Percentiles rank a stretch among this genome's conserved stretches.
Conservation (phyloP, 2,113 vertebrate species). For the Holacanthus passer region DNA sequence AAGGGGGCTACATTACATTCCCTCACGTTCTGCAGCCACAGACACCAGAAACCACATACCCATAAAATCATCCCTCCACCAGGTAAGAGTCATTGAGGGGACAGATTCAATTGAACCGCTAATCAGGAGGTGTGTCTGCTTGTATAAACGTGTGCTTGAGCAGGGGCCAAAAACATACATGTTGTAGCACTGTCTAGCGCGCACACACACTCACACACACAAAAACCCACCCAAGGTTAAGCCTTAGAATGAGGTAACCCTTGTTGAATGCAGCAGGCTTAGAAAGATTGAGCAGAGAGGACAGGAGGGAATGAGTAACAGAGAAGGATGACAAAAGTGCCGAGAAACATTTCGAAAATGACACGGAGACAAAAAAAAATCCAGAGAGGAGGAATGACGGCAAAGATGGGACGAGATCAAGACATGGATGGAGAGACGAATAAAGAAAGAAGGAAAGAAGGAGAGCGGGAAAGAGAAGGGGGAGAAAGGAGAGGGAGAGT, state of each 20-base stretch:
- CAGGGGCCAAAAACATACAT: slow-evolving; percentile 43
- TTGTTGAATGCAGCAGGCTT: slow-evolving; percentile 64
- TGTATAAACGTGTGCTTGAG: slow-evolving; percentile 33
- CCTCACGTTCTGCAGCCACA: slow-evolving; percentile 27
- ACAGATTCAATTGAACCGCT: slow-evolving; percentile 58
- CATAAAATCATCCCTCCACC: slow-evolving; percentile 29
- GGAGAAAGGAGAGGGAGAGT: background rate
- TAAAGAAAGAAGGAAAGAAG: background rate
- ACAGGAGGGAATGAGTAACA: slow-evolving; percentile 68
- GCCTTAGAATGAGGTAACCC: slow-evolving; percentile 71
- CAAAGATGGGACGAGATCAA: slow-evolving; percentile 6
- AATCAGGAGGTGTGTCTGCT: slow-evolving; percentile 50
- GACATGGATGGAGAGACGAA: slow-evolving; percentile 20
- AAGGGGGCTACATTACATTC: slow-evolving; percentile 23
- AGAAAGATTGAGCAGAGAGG: slow-evolving; percentile 58
- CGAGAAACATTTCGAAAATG: slow-evolving; percentile 26
- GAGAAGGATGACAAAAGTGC: slow-evolving; percentile 38
- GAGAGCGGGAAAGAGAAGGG: background rate
- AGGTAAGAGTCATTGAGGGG: slow-evolving; percentile 42
- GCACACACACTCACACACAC: slow-evolving; percentile 16
- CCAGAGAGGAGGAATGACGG: slow-evolving; percentile 28
- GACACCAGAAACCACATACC: slow-evolving; percentile 9
- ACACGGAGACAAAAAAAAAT: slow-evolving; percentile 33
- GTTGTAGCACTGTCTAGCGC: slow-evolving; percentile 22
- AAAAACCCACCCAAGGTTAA: slow-evolving; percentile 55